Evolutionary conservation across 2,888 invertebrate species (phyloP).

Genomic region (Chelonus formosanus): DNA sequence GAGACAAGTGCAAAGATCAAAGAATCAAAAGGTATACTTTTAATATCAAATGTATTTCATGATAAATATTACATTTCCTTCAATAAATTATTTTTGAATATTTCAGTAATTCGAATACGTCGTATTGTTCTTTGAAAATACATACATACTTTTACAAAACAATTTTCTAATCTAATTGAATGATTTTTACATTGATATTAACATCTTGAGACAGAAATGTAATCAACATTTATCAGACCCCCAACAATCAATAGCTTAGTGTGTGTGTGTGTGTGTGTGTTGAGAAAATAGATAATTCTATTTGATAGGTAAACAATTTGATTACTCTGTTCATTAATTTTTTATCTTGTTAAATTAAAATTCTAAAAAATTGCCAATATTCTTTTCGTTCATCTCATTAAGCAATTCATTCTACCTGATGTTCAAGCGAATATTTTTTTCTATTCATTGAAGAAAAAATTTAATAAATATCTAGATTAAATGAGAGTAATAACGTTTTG

Average conservation of each 20-base stretch:
- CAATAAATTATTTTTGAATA: too few species aligned
- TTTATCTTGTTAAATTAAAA: background rate
- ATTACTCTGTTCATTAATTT: background rate
- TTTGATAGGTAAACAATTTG: background rate
- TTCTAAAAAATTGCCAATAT: background rate
- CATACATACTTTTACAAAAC: too few species aligned
- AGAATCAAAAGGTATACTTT: slow-evolving; percentile 4
- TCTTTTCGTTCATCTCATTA: slow-evolving; percentile 5
- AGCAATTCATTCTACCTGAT: background rate
- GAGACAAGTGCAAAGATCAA: slow-evolving; percentile 2
- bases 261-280: background rate
- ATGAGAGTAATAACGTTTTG: background rate
- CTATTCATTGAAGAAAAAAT: background rate
- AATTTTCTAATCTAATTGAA: too few species aligned
- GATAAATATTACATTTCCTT: too few species aligned
- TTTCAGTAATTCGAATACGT: too few species aligned
- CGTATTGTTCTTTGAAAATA: too few species aligned
- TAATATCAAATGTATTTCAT: slow-evolving; percentile 6
- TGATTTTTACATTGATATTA: too few species aligned
- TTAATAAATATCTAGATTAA: background rate
- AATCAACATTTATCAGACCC: background rate
- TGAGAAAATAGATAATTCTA: background rate
- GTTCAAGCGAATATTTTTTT: background rate
- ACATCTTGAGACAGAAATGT: too few species aligned
- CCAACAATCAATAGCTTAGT: background rate